Evolutionary conservation across 2,888 invertebrate species (phyloP).

Genomic region (Prenolepis imparis): DNA sequence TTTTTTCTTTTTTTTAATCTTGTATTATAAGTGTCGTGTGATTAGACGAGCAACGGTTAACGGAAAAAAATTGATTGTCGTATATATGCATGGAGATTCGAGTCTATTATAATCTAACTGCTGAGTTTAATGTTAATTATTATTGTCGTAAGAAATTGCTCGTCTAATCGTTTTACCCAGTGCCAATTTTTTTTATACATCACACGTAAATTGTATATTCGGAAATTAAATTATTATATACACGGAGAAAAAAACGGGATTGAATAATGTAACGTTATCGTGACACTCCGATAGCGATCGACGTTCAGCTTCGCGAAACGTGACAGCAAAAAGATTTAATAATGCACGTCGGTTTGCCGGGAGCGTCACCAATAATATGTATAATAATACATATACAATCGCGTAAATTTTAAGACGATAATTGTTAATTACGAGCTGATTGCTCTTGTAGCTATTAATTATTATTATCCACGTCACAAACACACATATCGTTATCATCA

Average conservation of each 20-base stretch:
- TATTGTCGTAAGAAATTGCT: neutral
- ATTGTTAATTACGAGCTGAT: constrained; percentile 45
- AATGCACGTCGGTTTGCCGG: neutral
- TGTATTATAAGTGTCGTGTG: neutral
- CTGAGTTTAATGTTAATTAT: neutral
- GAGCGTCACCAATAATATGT: constrained; percentile 27
- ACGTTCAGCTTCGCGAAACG: constrained; percentile 1
- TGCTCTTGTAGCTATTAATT: constrained; percentile 48
- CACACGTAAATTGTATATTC: constrained; percentile 1
- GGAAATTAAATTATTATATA: constrained; percentile 22
- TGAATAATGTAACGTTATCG: neutral
- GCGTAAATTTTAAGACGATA: constrained; percentile 43
- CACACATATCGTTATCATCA: neutral
- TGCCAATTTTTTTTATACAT: constrained; percentile 24
- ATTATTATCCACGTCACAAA: constrained; percentile 37
- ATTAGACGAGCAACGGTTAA: constrained; percentile 16
- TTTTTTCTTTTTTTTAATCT: neutral
- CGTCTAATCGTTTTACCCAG: constrained; percentile 5
- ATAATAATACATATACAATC: constrained; percentile 15
- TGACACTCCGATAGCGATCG: neutral
- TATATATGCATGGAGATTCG: neutral
- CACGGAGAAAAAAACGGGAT: neutral
- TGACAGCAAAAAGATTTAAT: neutral
- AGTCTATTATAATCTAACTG: neutral
- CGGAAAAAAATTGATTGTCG: neutral